Conservation (phyloP, 2,113 vertebrate genomes). For the Crocuta crocuta region DNA sequence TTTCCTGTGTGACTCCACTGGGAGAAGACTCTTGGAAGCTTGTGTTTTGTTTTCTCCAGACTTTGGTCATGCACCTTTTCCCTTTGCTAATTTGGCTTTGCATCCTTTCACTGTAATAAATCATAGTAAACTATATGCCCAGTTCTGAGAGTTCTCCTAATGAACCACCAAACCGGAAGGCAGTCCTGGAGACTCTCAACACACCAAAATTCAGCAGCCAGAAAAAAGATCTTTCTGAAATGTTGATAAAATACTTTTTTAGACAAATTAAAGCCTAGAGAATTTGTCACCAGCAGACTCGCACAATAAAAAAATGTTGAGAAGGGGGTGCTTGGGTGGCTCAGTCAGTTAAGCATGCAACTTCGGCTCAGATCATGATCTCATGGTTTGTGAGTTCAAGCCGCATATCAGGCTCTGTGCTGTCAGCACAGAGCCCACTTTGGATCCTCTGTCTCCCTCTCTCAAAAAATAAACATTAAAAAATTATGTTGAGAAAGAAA, state of each 20-base stretch:
- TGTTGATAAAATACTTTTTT: neutral
- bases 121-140: neutral
- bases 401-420: too few species aligned
- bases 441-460: too few species aligned
- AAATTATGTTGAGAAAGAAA: neutral
- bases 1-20: neutral
- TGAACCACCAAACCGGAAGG: neutral
- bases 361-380: too few species aligned
- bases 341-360: too few species aligned
- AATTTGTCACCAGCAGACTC: neutral
- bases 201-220: neutral
- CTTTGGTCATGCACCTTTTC: neutral
- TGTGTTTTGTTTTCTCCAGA: neutral
- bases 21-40: neutral
- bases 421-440: too few species aligned
- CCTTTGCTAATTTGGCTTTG: neutral
- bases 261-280: conserved; percentile 10
- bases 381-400: too few species aligned
- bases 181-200: neutral
- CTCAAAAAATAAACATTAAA: too few species aligned
- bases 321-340: neutral
- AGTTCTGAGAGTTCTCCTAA: neutral
- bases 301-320: neutral
- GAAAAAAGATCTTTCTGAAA: neutral
- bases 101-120: neutral